phyloP scores from a whole-genome alignment of 2,888 invertebrate genomes.

The Epinotia demarniana region DNA sequence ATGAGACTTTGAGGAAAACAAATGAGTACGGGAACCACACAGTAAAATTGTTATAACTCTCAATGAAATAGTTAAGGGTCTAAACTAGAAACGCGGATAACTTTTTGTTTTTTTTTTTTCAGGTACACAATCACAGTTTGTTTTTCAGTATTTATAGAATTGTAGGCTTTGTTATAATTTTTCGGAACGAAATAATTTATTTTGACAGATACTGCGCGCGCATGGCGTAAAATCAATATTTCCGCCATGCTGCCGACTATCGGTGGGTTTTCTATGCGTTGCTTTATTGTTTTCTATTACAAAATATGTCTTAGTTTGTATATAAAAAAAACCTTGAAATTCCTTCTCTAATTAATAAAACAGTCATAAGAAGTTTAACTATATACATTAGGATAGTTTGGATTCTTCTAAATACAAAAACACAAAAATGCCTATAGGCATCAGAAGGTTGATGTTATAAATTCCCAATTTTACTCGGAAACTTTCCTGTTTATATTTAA shows the following conservation, averaged over 20 bases:
- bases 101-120: slow-evolving; percentile 32
- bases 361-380: too few species aligned
- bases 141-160: slow-evolving; percentile 22
- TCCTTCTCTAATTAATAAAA: too few species aligned
- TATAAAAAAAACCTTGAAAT: too few species aligned
- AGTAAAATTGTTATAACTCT: not conserved
- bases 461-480: too few species aligned
- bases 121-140: slow-evolving; percentile 44
- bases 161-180: slow-evolving; percentile 48
- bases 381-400: too few species aligned
- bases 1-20: not conserved
- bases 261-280: slow-evolving; percentile 25
- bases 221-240: slow-evolving; percentile 69
- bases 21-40: not conserved
- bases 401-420: too few species aligned
- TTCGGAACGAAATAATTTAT: slow-evolving; percentile 51
- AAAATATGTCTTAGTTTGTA: not conserved
- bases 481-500: too few species aligned
- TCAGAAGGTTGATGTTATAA: too few species aligned
- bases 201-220: slow-evolving; percentile 76
- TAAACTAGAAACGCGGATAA: not conserved
- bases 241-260: slow-evolving; percentile 34
- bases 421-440: too few species aligned
- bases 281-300: slow-evolving; percentile 23
- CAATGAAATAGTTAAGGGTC: not conserved